Percentiles rank a stretch among this genome's conserved stretches.
These are phyloP conservation scores for Smittia aterrima DNA, from an alignment of 2,888 invertebrate species.

Conservation along the genomic window DNA sequence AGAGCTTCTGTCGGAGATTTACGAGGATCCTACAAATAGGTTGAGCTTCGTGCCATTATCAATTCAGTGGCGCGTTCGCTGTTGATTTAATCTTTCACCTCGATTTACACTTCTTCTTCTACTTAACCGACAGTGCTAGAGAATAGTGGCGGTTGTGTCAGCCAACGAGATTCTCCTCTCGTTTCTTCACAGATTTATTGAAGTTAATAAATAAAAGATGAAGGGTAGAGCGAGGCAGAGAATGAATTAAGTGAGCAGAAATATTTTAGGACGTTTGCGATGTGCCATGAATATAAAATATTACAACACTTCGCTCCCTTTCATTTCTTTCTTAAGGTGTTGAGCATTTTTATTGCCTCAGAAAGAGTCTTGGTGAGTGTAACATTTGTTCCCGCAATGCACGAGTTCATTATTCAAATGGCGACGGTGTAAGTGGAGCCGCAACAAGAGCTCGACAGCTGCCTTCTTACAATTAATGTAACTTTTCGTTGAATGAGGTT, in stretches of 20 bases:
- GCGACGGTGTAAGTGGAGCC: background rate
- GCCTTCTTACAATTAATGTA: no score
- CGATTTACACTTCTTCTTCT: background rate
- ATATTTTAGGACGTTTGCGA: slow-evolving; percentile 25
- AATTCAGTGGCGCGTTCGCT: background rate
- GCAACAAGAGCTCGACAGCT: background rate
- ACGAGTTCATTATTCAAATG: slow-evolving; percentile 7
- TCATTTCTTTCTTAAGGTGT: background rate
- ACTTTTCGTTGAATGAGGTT: no score
- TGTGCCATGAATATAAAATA: slow-evolving; percentile 41
- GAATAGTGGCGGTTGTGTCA: background rate
- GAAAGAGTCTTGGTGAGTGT: background rate
- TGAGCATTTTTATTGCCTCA: background rate
- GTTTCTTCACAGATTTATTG: slow-evolving; percentile 36
- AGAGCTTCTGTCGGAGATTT: no score
- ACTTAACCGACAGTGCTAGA: no score
- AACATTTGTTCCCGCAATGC: background rate
- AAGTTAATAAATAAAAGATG: slow-evolving; percentile 40
- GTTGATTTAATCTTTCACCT: background rate
- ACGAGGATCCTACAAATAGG: no score
- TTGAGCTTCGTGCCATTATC: background rate
- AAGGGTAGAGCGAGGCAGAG: slow-evolving; percentile 27
- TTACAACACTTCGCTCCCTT: background rate
- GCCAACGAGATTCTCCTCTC: background rate
- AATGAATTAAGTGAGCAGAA: slow-evolving; percentile 34